Conservation (phyloP, 2,797 vertebrate species). For the Apogon talboti region DNA sequence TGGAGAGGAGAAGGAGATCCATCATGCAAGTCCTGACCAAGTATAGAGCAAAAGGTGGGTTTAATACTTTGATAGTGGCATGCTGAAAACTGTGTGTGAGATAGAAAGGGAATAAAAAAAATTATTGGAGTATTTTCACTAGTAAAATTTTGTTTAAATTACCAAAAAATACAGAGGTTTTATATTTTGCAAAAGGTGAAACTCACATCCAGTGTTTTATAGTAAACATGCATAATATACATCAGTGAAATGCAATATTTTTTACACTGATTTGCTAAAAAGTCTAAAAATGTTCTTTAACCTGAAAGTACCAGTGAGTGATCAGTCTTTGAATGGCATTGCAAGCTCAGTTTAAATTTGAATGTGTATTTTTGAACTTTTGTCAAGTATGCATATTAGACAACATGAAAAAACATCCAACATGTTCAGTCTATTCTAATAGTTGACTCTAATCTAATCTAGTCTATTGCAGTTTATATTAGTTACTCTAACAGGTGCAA, state of each 20-base stretch:
- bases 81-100: conserved; percentile 3
- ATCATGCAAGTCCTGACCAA: conserved; percentile 64
- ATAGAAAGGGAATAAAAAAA: background rate
- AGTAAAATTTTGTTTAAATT: background rate
- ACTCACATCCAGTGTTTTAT: too few relatives aligned
- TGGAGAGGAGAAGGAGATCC: conserved; percentile 38
- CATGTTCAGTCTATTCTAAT: too few relatives aligned
- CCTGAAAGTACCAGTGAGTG: too few relatives aligned
- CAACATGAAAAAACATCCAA: conserved; percentile 6
- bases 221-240: too few relatives aligned
- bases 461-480: conserved; percentile 4
- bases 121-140: background rate
- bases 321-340: background rate
- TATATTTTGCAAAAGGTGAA: too few relatives aligned
- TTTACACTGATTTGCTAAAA: too few relatives aligned
- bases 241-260: too few relatives aligned
- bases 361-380: conserved; percentile 24
- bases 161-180: rapidly evolving
- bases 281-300: too few relatives aligned
- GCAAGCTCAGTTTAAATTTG: conserved; percentile 7
- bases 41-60: conserved; percentile 66
- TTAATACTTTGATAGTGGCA: conserved; percentile 17
- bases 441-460: too few relatives aligned
- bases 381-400: conserved; percentile 29
- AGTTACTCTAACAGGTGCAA: conserved; percentile 32